These are phyloP conservation scores for Paedocypris sp. DNA, from an alignment of 2,113 vertebrate genomes.

Conservation along the genomic window DNA sequence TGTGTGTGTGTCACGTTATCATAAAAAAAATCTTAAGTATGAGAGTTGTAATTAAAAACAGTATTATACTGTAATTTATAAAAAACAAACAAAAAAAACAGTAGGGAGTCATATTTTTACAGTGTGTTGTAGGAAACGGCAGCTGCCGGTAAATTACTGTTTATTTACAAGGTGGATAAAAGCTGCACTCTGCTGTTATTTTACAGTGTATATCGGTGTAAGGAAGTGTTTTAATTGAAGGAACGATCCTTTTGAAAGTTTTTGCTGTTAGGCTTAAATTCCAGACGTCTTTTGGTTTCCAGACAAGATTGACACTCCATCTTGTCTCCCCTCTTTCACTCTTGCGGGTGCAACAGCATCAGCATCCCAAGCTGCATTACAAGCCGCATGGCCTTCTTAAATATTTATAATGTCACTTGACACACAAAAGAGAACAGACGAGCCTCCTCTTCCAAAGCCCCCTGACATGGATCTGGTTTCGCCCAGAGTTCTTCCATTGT, in stretches of 20 bases:
- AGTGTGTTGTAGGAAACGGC: no score
- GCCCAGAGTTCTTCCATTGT: background rate
- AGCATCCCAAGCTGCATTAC: background rate
- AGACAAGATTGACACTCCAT: background rate
- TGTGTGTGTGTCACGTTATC: no score
- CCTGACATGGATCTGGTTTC: background rate
- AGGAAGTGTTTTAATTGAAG: no score
- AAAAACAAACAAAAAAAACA: no score
- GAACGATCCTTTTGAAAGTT: background rate
- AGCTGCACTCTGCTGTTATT: no score
- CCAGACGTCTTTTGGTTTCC: background rate
- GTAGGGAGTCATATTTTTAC: no score
- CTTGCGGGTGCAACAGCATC: background rate
- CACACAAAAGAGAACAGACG: background rate
- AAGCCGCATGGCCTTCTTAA: background rate
- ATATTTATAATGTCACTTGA: conserved; percentile 7
- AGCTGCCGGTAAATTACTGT: no score
- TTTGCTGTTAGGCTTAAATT: background rate
- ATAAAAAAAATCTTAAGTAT: no score
- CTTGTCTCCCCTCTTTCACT: background rate
- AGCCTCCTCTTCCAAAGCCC: background rate
- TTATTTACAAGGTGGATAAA: no score
- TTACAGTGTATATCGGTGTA: no score
- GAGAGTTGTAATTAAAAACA: no score
- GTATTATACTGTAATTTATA: no score